phyloP scores from a whole-genome alignment of 2,888 invertebrate genomes.

The Eupithecia subumbrata region DNA sequence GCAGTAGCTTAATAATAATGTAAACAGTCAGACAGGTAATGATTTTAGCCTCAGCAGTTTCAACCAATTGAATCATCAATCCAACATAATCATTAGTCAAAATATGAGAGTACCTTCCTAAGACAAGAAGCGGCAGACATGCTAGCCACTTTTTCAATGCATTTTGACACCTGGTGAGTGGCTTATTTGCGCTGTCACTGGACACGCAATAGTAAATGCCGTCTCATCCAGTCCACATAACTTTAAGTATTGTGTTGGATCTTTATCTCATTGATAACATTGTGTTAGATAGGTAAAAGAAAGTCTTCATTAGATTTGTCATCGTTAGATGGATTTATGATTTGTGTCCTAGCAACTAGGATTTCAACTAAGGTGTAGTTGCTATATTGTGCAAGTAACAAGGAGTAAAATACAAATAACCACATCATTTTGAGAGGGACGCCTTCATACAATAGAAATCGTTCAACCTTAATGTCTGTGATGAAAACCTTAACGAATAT shows the following conservation, averaged over 20 bases:
- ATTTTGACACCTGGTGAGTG: background rate
- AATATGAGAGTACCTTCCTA: background rate
- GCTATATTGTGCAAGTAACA: background rate
- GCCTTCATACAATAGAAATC: background rate
- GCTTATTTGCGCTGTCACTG: background rate
- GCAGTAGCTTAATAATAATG: background rate
- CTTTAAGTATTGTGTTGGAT: constrained; percentile 7
- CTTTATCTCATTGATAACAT: background rate
- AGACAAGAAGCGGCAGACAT: background rate
- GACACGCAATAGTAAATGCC: constrained; percentile 6
- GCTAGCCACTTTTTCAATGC: background rate
- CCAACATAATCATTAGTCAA: background rate
- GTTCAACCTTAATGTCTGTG: background rate
- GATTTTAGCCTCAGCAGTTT: background rate
- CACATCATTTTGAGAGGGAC: background rate
- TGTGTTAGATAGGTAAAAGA: constrained; percentile 9
- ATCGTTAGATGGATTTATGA: background rate
- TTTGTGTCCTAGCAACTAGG: background rate
- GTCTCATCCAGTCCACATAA: background rate
- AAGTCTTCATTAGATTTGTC: constrained; percentile 10
- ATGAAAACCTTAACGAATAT: background rate
- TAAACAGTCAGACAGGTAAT: background rate
- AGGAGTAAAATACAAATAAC: background rate
- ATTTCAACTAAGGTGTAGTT: background rate
- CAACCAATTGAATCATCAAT: background rate